Base-by-base conservation (phyloP, 2,888 invertebrate genomes). In the Petrolisthes cinctipes region DNA sequence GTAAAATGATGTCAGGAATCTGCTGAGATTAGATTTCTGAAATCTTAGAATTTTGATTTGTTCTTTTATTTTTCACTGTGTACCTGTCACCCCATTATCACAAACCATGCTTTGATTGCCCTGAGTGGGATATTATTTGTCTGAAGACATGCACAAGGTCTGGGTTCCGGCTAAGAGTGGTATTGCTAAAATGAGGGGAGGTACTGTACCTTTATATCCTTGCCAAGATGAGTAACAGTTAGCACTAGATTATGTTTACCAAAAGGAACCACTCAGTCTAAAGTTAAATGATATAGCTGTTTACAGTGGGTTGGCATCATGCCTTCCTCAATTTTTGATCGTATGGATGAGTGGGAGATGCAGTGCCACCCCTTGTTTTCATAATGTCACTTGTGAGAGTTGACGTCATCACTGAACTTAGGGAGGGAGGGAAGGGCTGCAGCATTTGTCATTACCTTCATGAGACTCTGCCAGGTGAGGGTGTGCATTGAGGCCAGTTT, bases 51-150 rank as follows among this genome's bases (percentile, higher is more conserved):
- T 81, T 79, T 80, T 68, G 54, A 56, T n/a, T 66, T 71, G 73
- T 78, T 53, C 56, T 73, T 20, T 53, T 56, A 73, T 5, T 80
- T 78, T 75, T 75, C 84, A 79, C 78, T 83, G 54, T 83, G 71
- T 86, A 82, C 82, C 86, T 86, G 78, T 82, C 82, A 68, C n/a
- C 37, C 56, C 66, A 37, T 54, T 76, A 84, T 54, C 57, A 57
- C 73, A 5, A 82, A 73, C 54, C 75, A 84, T 87, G 87, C 87
- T 87, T 87, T 87, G 87, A 87, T 81, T 87, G 87, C 87, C 87
- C 83, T 23, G 73, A 76, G 20, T 57, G 83, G 83, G 79, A 75
- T 82, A 75, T 71, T 80, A 87, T 66, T 37, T 78, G 76, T 75
- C 87, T 87, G 71, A 83, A 83, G 56, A 79, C 57, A 53, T 84